Percentiles rank a stretch among this genome's conserved stretches.
These are phyloP conservation scores for Octodonta nipae DNA, from an alignment of 2,888 invertebrate genomes.

Conservation along the genomic window DNA sequence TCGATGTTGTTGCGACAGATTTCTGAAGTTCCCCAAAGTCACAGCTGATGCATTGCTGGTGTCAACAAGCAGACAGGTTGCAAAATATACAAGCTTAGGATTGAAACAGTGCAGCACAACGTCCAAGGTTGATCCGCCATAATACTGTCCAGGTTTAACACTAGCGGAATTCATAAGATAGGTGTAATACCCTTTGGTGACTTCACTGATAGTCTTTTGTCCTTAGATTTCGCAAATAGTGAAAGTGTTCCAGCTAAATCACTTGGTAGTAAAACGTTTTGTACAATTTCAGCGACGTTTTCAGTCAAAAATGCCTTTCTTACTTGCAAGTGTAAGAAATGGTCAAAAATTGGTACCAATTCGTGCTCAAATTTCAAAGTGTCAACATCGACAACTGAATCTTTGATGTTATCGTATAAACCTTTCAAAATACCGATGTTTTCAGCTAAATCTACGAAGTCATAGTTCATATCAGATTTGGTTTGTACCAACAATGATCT, in stretches of 20 bases:
- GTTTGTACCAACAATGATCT: conserved; percentile 16
- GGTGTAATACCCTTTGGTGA: too few relatives aligned
- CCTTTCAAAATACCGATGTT: conserved; percentile 6
- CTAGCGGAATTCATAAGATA: conserved; percentile 24
- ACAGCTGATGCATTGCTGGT: conserved; percentile 8
- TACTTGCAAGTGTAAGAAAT: conserved; percentile 18
- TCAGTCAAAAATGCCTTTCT: conserved; percentile 4
- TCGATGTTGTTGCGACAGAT: conserved; percentile 39
- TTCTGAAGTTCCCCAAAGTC: conserved; percentile 40
- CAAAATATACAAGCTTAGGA: conserved; percentile 17
- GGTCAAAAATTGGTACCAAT: conserved; percentile 23
- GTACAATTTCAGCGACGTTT: conserved; percentile 3
- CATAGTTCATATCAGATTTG: conserved; percentile 18
- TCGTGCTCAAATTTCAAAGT: conserved; percentile 19
- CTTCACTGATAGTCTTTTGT: conserved; percentile 21
- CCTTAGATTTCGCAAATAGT: conserved; percentile 18
- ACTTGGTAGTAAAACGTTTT: conserved; percentile 20
- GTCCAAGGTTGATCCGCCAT: conserved; percentile 7
- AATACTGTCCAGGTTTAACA: conserved; percentile 15
- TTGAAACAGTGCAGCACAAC: conserved; percentile 13
- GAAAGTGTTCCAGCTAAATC: conserved; percentile 21
- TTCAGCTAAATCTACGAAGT: conserved; percentile 17
- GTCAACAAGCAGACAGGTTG: conserved; percentile 20
- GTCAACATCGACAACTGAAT: too few relatives aligned
- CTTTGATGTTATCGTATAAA: too few relatives aligned